Conservation (phyloP, 2,797 vertebrate species). For the Melanitta fusca region DNA sequence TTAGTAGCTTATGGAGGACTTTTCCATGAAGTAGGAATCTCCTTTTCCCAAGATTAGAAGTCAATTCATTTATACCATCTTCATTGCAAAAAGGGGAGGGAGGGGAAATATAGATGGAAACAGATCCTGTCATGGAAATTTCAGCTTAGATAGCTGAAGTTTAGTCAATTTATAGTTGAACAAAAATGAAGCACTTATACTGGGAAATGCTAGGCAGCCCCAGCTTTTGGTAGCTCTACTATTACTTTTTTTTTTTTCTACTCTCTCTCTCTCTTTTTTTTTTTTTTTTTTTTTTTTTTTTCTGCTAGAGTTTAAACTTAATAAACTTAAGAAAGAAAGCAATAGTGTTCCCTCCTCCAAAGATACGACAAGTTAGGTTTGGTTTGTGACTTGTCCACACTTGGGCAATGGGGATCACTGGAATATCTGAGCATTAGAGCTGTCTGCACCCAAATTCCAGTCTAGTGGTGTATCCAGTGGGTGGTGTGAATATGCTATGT, state of each 20-base stretch:
- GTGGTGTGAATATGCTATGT: constrained; percentile 57
- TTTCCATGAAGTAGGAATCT: neutral
- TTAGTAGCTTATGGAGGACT: accelerated
- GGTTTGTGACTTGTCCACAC: neutral
- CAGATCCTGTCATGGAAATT: neutral
- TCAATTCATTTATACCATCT: neutral
- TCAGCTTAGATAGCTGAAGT: neutral
- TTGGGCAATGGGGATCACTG: constrained; percentile 3
- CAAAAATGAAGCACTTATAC: neutral
- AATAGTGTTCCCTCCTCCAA: neutral
- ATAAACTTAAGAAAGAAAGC: neutral
- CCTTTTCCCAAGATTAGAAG: neutral
- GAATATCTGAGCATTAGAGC: neutral
- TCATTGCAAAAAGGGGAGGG: neutral
- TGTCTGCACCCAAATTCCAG: constrained; percentile 37
- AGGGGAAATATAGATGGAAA: neutral
- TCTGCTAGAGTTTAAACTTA: neutral
- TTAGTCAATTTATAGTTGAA: neutral
- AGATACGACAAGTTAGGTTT: neutral
- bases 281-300: neutral
- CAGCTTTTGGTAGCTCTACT: neutral
- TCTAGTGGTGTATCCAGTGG: constrained; percentile 43
- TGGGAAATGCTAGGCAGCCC: neutral
- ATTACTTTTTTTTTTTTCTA: neutral
- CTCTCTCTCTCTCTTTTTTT: no score